These are phyloP conservation scores for Eupleurogrammus muticus DNA, from an alignment of 2,797 vertebrate genomes.

Conservation along the genomic window DNA sequence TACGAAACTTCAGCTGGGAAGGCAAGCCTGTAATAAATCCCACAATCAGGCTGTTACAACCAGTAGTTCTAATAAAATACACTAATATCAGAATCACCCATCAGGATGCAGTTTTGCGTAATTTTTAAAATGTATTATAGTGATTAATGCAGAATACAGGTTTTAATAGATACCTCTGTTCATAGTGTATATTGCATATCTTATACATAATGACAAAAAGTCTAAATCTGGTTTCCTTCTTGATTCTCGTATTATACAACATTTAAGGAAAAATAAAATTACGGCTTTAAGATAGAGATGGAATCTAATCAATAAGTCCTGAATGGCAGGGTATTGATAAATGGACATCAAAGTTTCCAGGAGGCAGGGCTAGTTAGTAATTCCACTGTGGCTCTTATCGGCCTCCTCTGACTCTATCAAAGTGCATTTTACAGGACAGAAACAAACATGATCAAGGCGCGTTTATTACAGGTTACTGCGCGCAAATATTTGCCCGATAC, in stretches of 20 bases:
- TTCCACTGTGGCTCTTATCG: slow-evolving; percentile 79
- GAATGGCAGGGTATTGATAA: slow-evolving; percentile 56
- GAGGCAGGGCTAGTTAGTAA: slow-evolving; percentile 74
- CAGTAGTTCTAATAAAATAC: background rate
- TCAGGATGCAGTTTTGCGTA: background rate
- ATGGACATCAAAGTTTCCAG: slow-evolving; percentile 74
- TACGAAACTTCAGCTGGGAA: slow-evolving; percentile 56
- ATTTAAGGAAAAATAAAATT: slow-evolving; percentile 34
- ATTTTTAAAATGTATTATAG: background rate
- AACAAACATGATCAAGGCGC: slow-evolving; percentile 80
- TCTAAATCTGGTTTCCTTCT: slow-evolving; percentile 5
- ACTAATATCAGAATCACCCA: background rate
- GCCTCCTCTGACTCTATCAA: slow-evolving; percentile 74
- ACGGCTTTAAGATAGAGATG: slow-evolving; percentile 31
- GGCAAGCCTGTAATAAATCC: slow-evolving; percentile 17
- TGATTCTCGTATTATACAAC: slow-evolving; percentile 7
- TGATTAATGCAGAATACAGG: background rate
- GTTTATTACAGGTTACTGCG: slow-evolving; percentile 72
- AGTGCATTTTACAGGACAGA: slow-evolving; percentile 71
- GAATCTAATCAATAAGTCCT: slow-evolving; percentile 68
- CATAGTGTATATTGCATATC: background rate
- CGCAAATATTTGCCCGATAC: slow-evolving; percentile 69
- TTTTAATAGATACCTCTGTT: background rate
- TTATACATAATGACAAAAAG: background rate
- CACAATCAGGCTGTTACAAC: background rate